These are phyloP conservation scores for Anagyrus pseudococci DNA, from an alignment of 2,888 invertebrate genomes.

Conservation along the genomic window DNA sequence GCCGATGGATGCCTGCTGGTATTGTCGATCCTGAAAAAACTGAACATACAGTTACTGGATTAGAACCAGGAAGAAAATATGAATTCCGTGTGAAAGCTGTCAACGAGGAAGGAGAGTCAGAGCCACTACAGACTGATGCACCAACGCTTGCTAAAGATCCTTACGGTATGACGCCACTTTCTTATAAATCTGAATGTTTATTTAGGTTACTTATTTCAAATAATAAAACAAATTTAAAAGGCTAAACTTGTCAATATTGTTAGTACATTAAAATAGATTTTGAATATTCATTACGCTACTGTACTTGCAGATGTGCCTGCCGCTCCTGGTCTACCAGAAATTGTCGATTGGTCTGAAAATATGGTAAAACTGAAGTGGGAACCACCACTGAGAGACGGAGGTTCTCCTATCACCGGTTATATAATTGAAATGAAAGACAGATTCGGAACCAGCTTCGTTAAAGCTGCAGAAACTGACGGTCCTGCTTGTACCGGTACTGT, in stretches of 20 bases:
- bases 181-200: too few relatives aligned
- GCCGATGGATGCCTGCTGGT: conserved; percentile 88
- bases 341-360: conserved; percentile 90
- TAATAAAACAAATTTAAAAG: too few relatives aligned
- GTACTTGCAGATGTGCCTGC: conserved; percentile 72
- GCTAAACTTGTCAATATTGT: too few relatives aligned
- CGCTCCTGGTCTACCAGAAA: conserved; percentile 88
- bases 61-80: conserved; percentile 95
- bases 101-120: conserved; percentile 97
- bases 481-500: conserved; percentile 87
- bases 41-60: conserved; percentile 83
- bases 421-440: conserved; percentile 92
- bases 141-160: conserved; percentile 96
- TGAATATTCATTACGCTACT: neutral
- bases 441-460: conserved; percentile 82
- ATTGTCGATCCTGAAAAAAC: conserved; percentile 82
- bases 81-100: conserved; percentile 97
- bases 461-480: conserved; percentile 84
- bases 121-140: conserved; percentile 89
- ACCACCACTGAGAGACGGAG: conserved; percentile 86
- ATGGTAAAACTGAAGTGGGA: conserved; percentile 92
- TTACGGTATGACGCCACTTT: conserved; percentile 78
- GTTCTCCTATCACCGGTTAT: conserved; percentile 93
- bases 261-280: neutral
- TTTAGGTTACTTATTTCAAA: too few relatives aligned